Base-by-base conservation (phyloP, 2,113 vertebrate genomes). In the Mormyrus iriodes region DNA sequence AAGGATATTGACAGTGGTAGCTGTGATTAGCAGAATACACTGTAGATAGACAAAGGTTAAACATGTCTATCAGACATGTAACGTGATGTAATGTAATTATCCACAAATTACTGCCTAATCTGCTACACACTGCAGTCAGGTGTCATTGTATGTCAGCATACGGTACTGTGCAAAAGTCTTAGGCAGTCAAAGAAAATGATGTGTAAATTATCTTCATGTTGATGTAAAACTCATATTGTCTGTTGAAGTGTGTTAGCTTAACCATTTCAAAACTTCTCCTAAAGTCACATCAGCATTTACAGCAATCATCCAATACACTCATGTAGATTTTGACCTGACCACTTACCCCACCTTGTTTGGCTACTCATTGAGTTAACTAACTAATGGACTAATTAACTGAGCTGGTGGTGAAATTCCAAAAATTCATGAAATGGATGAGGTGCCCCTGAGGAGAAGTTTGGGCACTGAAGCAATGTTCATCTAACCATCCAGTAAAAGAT, bases 11-110 rank as follows among this genome's bases (percentile, higher is more conserved):
- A 89, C 91, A 91, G 91, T 12, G 91, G 91, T 91, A 93, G 92
- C 90, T 88, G 88, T 90, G 93, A 92, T 93, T 93, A 92, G 92
- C 91, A 93, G 79, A 93, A 94, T 73, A 86, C n/a, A n/a, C n/a
- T n/a, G n/a, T 93, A 92, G 91, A 92, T 90, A 92, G 93, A 94
- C 91, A 91, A 91, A 95, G 90, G 90, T 93, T 93, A 91, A 95
- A 95, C 93, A 95, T 92, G 91, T 94, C 95, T 91, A 90, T 89
- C 93, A 94, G 94, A 95, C 94, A 93, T 94, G 94, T 91, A 95
- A 94, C 93, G 3, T 53, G 17, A 79, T 35, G 15, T 19, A 69
- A 12, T 31, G 61, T 69, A 13, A 39, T 79, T 39, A 39, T 42
- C 35, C 15, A 17, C 73, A 79, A 35, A 79, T 79, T 42, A 19